These are phyloP conservation scores for Siniperca knerii DNA, from an alignment of 2,113 vertebrate genomes.

Conservation along the genomic window DNA sequence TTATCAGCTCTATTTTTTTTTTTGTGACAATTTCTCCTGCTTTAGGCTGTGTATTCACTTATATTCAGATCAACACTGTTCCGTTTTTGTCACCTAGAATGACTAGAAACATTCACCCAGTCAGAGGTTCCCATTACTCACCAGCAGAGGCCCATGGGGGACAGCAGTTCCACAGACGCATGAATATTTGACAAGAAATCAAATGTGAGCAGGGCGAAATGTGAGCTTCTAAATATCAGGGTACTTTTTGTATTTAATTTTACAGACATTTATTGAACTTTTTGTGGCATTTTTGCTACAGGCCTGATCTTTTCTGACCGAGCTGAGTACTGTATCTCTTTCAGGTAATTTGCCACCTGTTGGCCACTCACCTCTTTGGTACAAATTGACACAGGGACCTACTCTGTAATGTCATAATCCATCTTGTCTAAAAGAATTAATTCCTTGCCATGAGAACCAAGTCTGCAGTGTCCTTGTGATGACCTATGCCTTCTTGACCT, in stretches of 20 bases:
- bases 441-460: neutral
- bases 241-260: neutral
- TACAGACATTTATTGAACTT: neutral
- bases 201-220: slow-evolving; percentile 8
- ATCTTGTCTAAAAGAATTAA: neutral
- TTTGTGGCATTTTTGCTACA: neutral
- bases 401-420: neutral
- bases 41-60: neutral
- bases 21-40: neutral
- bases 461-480: neutral
- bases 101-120: neutral
- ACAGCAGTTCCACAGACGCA: neutral
- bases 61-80: neutral
- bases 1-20: neutral
- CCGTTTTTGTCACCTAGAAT: neutral
- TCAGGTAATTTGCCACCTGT: neutral
- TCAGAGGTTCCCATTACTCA: slow-evolving; percentile 11
- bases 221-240: neutral
- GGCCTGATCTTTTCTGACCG: neutral
- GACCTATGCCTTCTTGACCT: too few relatives aligned
- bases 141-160: neutral
- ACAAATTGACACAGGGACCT: neutral
- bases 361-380: neutral
- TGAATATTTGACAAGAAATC: slow-evolving; percentile 8
- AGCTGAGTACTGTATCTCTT: neutral